Conservation (phyloP, 2,888 invertebrate species). For the Drosophila putrida region DNA sequence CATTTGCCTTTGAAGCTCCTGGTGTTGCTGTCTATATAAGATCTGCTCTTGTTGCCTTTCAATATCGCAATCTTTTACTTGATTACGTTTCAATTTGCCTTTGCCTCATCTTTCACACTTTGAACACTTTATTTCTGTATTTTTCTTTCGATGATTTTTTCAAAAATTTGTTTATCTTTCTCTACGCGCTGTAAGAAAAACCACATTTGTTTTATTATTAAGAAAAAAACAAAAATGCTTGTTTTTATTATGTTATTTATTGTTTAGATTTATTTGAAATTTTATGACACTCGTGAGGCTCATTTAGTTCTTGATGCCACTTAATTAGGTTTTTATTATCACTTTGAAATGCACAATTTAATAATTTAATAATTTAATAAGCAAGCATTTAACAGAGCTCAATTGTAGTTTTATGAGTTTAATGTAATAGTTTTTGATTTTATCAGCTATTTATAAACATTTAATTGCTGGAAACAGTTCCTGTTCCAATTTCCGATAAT, state of each 20-base stretch:
- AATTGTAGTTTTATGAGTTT: constrained; percentile 31
- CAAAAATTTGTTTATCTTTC: constrained; percentile 18
- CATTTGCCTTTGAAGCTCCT: constrained; percentile 54
- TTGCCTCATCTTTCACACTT: constrained; percentile 51
- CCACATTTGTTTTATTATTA: constrained; percentile 10
- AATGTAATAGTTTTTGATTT: constrained; percentile 12
- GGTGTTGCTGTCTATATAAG: constrained; percentile 40
- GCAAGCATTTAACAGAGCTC: constrained; percentile 24
- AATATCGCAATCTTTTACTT: constrained; percentile 57
- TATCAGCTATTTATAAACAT: neutral
- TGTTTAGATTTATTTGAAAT: constrained; percentile 36
- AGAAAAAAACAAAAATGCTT: constrained; percentile 1
- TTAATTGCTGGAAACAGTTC: neutral
- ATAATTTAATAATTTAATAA: constrained; percentile 42
- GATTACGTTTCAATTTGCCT: constrained; percentile 75
- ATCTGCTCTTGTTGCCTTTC: constrained; percentile 31
- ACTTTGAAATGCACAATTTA: constrained; percentile 36
- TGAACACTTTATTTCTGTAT: constrained; percentile 25
- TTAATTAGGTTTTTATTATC: constrained; percentile 43
- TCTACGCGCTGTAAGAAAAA: constrained; percentile 42
- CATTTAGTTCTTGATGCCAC: constrained; percentile 19
- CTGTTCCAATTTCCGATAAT: constrained; percentile 14
- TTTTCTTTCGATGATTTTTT: constrained; percentile 4
- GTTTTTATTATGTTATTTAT: constrained; percentile 5
- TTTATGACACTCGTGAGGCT: constrained; percentile 31